Base-by-base conservation (phyloP, 1,140 invertebrate species). In the Lepeophtheirus salmonis region DNA sequence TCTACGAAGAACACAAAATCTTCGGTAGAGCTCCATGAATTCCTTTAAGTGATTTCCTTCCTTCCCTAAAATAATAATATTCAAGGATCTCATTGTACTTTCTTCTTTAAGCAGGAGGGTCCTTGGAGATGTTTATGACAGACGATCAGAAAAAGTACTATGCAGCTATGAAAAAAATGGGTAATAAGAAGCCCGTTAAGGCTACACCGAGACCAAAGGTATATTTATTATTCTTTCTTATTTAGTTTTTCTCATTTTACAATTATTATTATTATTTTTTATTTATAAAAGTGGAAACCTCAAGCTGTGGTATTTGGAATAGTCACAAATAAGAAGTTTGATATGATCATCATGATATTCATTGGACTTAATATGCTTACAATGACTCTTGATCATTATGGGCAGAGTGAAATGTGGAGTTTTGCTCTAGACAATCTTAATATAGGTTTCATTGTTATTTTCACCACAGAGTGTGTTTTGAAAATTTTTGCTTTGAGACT, bases 111-210 rank as follows among this genome's bases (percentile, higher is more conserved):
- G 86, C 88, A 68, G 94, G 94, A 69, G 92, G 91, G 65, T 96
- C 91, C 64, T 77, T 97, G 52, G 92, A 97, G 74, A 92, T 97
- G 89, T 97, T 97, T 78, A 97, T 97, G 92, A 97, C 92, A 65
- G 92, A 97, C 73, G 91, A 97, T 76, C 94, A 97, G 75, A 97
- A 97, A 79, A 97, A 97, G 76, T 97, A 97, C 74, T 97, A 97
- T 77, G 95, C 94, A 74, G 92, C 92, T 58, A 97, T 97, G 94
- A 97, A 97, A 74, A 95, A 96, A 76, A 96, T 97, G 89, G 88
- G 89, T 65, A 90, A 86, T 30, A 97, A 96, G 73, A 91, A 95
- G 74, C 94, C 92, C 48, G 78, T 94, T 69, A 97, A 97, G 79
- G 90, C 92, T 63, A 95, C 92, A 72, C 91, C 92, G 65, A 82